Conservation (phyloP, 2,797 vertebrate species). For the Xiphophorus birchmanni region DNA sequence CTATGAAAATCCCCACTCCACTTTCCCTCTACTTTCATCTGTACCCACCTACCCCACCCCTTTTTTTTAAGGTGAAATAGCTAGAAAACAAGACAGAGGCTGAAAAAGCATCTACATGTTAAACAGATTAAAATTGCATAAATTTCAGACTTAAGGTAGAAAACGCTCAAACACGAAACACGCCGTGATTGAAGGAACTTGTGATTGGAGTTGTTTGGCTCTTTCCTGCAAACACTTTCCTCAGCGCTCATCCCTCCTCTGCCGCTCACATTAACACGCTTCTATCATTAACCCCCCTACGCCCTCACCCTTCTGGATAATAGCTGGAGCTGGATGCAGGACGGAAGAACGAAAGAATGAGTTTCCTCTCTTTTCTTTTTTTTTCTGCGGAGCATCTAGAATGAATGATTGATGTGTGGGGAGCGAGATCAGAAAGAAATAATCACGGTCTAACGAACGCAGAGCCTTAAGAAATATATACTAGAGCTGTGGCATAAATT, state of each 20-base stretch:
- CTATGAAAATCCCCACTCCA: constrained; percentile 61
- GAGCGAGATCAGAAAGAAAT: constrained; percentile 71
- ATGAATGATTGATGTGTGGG: constrained; percentile 80
- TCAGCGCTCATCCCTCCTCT: constrained; percentile 31
- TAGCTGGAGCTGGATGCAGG: constrained; percentile 45
- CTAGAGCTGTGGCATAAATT: constrained; percentile 73
- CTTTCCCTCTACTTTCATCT: constrained; percentile 61
- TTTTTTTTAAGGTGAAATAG: constrained; percentile 57
- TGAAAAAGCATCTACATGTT: constrained; percentile 83
- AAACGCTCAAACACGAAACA: constrained; percentile 81
- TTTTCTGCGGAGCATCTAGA: constrained; percentile 58
- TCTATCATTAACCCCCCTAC: constrained; percentile 70
- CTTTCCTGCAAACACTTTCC: constrained; percentile 56
- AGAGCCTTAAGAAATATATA: constrained; percentile 71
- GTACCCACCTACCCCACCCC: constrained; percentile 22
- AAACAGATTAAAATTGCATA: constrained; percentile 84
- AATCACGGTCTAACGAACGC: constrained; percentile 79
- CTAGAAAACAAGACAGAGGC: constrained; percentile 62
- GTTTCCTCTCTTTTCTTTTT: constrained; percentile 33
- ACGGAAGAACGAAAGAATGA: constrained; percentile 56
- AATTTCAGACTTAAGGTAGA: constrained; percentile 80
- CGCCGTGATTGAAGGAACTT: constrained; percentile 75
- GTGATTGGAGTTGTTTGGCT: constrained; percentile 75
- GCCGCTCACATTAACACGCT: constrained; percentile 69
- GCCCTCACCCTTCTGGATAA: constrained; percentile 59